Evolutionary conservation across 2,113 vertebrate genomes (phyloP).

Genomic region (Microcebus tavaratra): DNA sequence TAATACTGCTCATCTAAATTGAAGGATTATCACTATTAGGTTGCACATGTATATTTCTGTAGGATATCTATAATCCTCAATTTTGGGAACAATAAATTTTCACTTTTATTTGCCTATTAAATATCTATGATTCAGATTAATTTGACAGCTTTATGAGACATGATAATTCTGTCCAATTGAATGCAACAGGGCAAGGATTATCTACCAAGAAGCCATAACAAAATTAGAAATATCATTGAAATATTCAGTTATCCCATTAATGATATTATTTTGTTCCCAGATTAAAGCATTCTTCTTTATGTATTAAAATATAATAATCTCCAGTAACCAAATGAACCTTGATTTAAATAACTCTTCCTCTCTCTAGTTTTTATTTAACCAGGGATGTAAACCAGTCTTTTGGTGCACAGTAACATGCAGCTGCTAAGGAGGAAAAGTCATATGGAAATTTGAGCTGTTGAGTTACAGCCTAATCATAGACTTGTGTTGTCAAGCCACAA

Average conservation of each 20-base stretch:
- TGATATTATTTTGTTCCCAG: constrained; percentile 19
- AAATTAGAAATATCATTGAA: constrained; percentile 38
- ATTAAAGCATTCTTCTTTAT: constrained; percentile 22
- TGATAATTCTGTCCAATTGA: constrained; percentile 23
- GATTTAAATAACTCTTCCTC: background rate
- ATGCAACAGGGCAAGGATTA: background rate
- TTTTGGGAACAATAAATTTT: constrained; percentile 67
- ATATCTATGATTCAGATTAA: constrained; percentile 63
- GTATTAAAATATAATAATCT: constrained; percentile 35
- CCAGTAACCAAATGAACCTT: background rate
- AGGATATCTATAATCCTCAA: constrained; percentile 62
- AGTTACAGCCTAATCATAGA: background rate
- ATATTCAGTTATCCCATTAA: constrained; percentile 19
- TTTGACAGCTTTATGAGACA: constrained; percentile 52
- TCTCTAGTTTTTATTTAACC: background rate
- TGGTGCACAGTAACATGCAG: background rate
- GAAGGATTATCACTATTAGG: constrained; percentile 71
- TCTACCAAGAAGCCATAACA: background rate
- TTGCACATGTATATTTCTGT: constrained; percentile 59
- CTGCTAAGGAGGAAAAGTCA: background rate
- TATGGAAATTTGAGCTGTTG: background rate
- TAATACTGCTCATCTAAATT: constrained; percentile 65
- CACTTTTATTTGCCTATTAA: constrained; percentile 64
- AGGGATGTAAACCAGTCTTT: background rate
- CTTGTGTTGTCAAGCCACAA: background rate